Evolutionary conservation across 2,888 invertebrate genomes (phyloP).

Genomic region (Stratiomys singularior): DNA sequence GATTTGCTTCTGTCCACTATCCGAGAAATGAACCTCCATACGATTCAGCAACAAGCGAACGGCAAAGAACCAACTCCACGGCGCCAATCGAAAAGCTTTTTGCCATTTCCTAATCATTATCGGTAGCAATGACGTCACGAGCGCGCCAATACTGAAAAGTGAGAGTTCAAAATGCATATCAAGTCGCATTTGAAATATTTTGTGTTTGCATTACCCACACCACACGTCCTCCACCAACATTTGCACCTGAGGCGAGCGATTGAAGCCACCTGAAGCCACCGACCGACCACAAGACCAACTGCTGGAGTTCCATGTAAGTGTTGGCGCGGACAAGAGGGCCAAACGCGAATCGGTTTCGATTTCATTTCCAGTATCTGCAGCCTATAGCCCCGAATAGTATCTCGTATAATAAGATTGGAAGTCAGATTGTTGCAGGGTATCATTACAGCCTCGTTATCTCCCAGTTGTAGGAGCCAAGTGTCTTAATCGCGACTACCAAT

Average conservation of each 20-base stretch:
- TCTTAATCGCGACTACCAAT: background rate
- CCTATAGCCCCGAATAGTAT: background rate
- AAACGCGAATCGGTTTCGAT: conserved; percentile 47
- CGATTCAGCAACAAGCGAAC: too few species aligned
- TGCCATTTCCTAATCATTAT: too few species aligned
- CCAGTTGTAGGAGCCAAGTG: background rate
- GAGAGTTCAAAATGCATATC: conserved; percentile 1
- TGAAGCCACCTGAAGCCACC: background rate
- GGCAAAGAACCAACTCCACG: too few species aligned
- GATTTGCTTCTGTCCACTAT: too few species aligned
- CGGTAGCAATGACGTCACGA: background rate
- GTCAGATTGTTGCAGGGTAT: background rate
- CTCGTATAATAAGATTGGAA: background rate
- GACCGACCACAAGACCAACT: too few species aligned
- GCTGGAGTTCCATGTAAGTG: background rate
- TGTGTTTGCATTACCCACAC: background rate
- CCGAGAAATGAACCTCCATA: too few species aligned
- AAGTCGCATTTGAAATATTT: background rate
- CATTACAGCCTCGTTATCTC: background rate
- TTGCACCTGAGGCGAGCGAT: background rate
- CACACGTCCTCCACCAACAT: background rate
- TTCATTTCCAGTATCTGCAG: conserved; percentile 48
- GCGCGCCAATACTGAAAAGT: background rate
- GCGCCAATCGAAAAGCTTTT: too few species aligned
- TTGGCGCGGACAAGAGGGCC: conserved; percentile 45